Evolutionary conservation across 2,797 vertebrate species (phyloP).

Genomic region (Vespertilio murinus): DNA sequence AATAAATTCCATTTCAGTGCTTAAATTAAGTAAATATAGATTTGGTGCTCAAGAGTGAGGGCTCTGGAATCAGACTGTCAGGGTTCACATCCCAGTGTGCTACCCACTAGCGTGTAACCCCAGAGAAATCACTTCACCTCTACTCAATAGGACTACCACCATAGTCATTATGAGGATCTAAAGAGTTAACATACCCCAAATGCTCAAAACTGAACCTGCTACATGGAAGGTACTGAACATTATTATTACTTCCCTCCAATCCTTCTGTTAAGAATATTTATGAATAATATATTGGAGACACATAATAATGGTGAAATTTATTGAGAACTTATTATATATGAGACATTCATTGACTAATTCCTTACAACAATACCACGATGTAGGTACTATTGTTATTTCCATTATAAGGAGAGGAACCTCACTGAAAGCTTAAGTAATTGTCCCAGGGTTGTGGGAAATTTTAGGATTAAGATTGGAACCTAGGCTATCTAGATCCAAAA

Average conservation of each 20-base stretch:
- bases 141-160: background rate
- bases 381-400: background rate
- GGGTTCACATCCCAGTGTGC: background rate
- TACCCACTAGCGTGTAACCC: background rate
- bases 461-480: conserved; percentile 13
- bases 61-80: background rate
- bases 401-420: background rate
- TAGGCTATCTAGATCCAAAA: background rate
- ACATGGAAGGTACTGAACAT: background rate
- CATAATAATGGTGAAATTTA: background rate
- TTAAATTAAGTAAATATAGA: background rate
- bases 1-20: background rate
- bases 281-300: background rate
- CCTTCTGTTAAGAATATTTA: background rate
- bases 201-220: background rate
- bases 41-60: background rate
- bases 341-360: background rate
- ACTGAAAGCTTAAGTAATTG: background rate
- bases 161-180: background rate
- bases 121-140: background rate
- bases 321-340: background rate
- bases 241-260: background rate
- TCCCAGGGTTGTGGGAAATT: background rate
- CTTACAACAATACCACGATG: background rate
- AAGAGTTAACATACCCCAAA: background rate